These are phyloP conservation scores for Lithophane leautieri DNA, from an alignment of 2,888 invertebrate genomes.

Conservation along the genomic window DNA sequence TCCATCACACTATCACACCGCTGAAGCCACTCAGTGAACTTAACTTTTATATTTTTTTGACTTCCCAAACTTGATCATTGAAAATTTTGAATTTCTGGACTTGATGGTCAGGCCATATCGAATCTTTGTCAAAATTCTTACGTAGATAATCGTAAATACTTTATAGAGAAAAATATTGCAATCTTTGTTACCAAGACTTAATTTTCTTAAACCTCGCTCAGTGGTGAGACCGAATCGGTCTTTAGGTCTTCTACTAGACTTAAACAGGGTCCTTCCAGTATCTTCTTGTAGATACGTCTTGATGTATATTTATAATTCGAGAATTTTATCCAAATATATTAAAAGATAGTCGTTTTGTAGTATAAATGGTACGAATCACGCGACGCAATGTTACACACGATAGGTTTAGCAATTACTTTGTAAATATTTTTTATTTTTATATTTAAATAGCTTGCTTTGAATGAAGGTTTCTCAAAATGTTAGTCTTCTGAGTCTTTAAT, in stretches of 20 bases:
- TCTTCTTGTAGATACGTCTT: conserved; percentile 70
- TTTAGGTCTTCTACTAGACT: conserved; percentile 77
- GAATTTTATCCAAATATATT: conserved; percentile 86
- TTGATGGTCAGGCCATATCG: not conserved
- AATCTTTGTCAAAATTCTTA: conserved; percentile 28
- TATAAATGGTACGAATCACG: conserved; percentile 72
- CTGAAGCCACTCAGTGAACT: conserved; percentile 88
- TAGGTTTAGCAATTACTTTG: conserved; percentile 68
- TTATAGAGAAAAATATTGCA: conserved; percentile 57
- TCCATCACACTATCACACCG: conserved; percentile 88
- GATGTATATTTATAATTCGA: conserved; percentile 73
- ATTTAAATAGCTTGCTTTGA: conserved; percentile 62
- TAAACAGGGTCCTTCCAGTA: conserved; percentile 87
- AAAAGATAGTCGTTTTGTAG: conserved; percentile 80
- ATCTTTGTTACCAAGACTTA: conserved; percentile 79
- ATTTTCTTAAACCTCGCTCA: conserved; percentile 82
- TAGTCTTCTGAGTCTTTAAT: conserved; percentile 51
- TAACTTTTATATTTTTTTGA: conserved; percentile 36
- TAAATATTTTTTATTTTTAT: conserved; percentile 73
- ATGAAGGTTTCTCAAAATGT: conserved; percentile 57
- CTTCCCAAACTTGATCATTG: conserved; percentile 16
- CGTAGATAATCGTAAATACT: conserved; percentile 36
- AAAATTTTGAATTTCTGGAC: conserved; percentile 19
- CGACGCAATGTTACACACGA: conserved; percentile 70
- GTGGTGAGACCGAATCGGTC: conserved; percentile 73